A percentile compares a stretch with the other conserved stretches of the same genome.
Conservation (phyloP, 1,140 invertebrate species). For the Galendromus occidentalis region DNA sequence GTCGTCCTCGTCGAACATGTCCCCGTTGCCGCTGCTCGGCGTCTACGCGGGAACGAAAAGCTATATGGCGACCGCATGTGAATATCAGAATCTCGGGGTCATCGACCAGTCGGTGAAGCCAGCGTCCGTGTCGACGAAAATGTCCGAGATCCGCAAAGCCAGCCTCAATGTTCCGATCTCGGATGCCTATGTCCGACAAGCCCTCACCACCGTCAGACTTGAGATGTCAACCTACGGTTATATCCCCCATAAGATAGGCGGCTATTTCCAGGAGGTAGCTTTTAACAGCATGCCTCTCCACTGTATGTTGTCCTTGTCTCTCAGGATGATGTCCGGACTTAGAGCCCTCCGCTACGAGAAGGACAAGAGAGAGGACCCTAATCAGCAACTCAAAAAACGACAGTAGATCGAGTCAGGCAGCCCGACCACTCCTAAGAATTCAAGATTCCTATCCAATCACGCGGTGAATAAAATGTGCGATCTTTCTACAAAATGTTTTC, state of each 20-base stretch:
- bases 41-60: slow-evolving; percentile 78
- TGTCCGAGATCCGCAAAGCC: slow-evolving; percentile 64
- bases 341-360: not conserved
- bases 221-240: slow-evolving; percentile 53
- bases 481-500: no score
- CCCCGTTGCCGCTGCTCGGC: slow-evolving; percentile 58
- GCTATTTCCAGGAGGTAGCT: slow-evolving; percentile 20
- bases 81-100: slow-evolving; percentile 55
- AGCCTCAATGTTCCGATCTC: slow-evolving; percentile 58
- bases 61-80: slow-evolving; percentile 51
- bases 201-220: slow-evolving; percentile 53
- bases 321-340: slow-evolving; percentile 14
- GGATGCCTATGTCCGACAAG: slow-evolving; percentile 48
- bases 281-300: slow-evolving; percentile 24
- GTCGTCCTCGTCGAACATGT: slow-evolving; percentile 55
- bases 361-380: not conserved
- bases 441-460: no score
- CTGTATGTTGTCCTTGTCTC: slow-evolving; percentile 22
- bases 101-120: slow-evolving; percentile 58
- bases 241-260: slow-evolving; percentile 27
- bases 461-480: no score
- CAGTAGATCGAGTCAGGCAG: no score
- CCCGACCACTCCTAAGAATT: no score
- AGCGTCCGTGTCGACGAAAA: slow-evolving; percentile 75
- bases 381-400: no score